Conservation (phyloP, 2,888 invertebrate species). For the Oxycera nigricornis region DNA sequence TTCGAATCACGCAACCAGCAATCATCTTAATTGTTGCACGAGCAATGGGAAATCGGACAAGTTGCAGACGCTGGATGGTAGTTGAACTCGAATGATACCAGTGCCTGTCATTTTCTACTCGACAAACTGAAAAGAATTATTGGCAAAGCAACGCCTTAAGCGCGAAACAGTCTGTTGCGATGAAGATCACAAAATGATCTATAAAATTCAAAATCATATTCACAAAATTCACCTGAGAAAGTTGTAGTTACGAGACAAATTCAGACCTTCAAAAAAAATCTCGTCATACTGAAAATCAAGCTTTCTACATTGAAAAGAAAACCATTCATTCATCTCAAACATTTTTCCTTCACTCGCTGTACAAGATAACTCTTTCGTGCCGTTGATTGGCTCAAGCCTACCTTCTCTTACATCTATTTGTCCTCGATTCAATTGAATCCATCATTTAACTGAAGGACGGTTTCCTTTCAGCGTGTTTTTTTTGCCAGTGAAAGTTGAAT, state of each 20-base stretch:
- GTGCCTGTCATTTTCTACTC: neutral
- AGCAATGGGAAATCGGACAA: conserved; percentile 10
- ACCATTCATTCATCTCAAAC: too few species aligned
- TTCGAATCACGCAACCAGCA: conserved; percentile 45
- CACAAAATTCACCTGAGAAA: too few species aligned
- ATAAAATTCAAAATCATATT: too few species aligned
- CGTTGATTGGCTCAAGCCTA: neutral
- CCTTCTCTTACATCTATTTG: neutral
- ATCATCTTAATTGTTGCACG: conserved; percentile 45
- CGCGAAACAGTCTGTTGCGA: neutral
- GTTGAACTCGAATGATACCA: conserved; percentile 15
- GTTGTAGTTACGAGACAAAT: too few species aligned
- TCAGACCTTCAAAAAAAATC: too few species aligned
- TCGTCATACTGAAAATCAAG: too few species aligned
- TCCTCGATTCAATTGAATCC: neutral
- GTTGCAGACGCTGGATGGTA: neutral
- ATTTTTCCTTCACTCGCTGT: neutral
- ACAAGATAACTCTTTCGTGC: neutral
- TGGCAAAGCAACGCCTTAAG: neutral
- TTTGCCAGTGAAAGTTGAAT: neutral
- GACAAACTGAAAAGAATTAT: neutral
- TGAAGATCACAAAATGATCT: too few species aligned
- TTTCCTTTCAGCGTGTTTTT: neutral
- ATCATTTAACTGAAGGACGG: neutral
- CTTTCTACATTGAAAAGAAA: too few species aligned